These are phyloP conservation scores for Enteromius unitaeniatus DNA, from an alignment of 2,797 vertebrate species.

Conservation along the genomic window DNA sequence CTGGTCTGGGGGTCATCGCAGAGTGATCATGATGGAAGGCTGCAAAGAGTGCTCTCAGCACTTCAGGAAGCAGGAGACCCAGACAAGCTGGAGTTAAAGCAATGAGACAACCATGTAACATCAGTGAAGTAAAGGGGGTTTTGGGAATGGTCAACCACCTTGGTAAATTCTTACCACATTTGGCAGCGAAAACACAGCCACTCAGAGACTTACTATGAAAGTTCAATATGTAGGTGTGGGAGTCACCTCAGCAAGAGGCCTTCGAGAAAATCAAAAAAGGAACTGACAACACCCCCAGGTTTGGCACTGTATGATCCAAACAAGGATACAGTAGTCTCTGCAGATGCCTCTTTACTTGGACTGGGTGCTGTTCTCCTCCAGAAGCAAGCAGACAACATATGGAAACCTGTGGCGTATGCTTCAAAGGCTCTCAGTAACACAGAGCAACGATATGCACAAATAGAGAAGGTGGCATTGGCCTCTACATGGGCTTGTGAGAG, in stretches of 20 bases:
- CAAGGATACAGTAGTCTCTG: background rate
- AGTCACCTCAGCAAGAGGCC: conserved; percentile 6
- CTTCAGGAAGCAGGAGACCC: conserved; percentile 19
- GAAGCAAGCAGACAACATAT: background rate
- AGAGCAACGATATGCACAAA: background rate
- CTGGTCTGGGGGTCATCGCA: no score
- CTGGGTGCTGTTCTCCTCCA: background rate
- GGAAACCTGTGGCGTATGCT: background rate
- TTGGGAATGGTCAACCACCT: conserved; percentile 43
- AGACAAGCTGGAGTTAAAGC: background rate
- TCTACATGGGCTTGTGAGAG: background rate
- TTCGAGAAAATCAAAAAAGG: conserved; percentile 40
- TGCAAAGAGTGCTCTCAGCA: no score
- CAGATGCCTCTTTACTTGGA: no score
- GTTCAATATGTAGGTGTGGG: background rate
- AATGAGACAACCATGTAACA: background rate
- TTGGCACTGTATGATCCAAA: no score
- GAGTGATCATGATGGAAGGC: no score
- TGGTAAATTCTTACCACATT: conserved; percentile 31
- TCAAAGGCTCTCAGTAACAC: background rate
- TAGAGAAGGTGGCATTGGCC: background rate
- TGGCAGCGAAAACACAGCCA: conserved; percentile 13
- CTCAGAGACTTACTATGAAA: conserved; percentile 34
- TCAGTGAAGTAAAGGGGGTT: conserved; percentile 18
- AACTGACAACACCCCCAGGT: conserved; percentile 17